A percentile compares a stretch with the other conserved stretches of the same genome.
phyloP scores from a whole-genome alignment of 2,797 vertebrate species.

The Notamacropus eugenii region DNA sequence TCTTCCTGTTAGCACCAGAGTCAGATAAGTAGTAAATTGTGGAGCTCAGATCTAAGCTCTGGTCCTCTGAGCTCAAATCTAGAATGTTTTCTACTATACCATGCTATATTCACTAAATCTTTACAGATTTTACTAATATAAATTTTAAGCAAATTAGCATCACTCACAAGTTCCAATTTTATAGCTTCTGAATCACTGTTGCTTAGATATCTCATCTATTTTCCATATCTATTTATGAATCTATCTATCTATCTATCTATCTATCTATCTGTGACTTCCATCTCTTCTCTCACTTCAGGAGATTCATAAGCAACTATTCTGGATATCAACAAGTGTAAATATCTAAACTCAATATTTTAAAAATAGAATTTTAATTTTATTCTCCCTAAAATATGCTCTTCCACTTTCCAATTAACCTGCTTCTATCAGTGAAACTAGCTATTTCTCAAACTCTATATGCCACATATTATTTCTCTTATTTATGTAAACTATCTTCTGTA shows the following conservation, averaged over 20 bases:
- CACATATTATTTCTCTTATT: background rate
- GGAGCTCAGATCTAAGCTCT: background rate
- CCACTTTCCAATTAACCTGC: background rate
- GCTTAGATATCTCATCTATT: conserved; percentile 1
- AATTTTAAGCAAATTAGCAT: background rate
- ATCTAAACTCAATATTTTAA: background rate
- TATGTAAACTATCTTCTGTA: background rate
- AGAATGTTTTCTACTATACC: background rate
- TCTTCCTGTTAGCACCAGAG: background rate
- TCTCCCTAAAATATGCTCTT: background rate
- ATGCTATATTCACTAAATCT: background rate
- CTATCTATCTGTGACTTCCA: background rate
- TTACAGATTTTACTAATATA: background rate
- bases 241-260: background rate
- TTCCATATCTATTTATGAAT: background rate
- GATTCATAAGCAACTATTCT: background rate
- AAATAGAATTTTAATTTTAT: background rate
- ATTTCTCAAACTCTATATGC: background rate
- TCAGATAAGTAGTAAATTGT: background rate
- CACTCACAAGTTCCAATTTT: background rate
- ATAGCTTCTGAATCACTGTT: background rate
- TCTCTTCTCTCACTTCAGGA: background rate
- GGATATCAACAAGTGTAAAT: background rate
- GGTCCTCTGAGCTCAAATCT: background rate
- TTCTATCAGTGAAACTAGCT: background rate